These are phyloP conservation scores for Cavia aperea DNA, from an alignment of 2,113 vertebrate genomes.

Conservation along the genomic window DNA sequence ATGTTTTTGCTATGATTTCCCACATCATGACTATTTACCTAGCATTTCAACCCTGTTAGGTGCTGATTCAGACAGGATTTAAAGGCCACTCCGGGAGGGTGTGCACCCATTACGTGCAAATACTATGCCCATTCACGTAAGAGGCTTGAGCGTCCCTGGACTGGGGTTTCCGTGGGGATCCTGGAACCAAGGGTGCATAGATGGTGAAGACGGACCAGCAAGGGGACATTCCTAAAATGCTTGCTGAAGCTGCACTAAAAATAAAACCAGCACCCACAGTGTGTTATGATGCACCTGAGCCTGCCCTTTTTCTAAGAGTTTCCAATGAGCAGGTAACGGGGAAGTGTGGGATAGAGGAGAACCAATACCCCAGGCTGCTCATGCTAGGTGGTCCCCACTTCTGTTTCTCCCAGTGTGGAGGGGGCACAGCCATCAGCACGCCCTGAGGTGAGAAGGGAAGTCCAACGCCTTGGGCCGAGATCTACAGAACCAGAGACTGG, in stretches of 20 bases:
- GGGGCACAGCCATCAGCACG: accelerated
- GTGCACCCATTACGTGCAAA: background rate
- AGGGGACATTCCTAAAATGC: background rate
- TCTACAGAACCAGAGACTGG: background rate
- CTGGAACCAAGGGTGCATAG: background rate
- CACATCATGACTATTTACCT: background rate
- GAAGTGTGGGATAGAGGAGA: accelerated
- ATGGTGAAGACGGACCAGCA: background rate
- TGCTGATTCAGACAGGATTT: too few relatives aligned
- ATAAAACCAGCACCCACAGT: accelerated
- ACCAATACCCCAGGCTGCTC: background rate
- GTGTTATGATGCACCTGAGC: accelerated
- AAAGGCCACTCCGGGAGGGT: background rate
- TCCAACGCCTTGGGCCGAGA: accelerated
- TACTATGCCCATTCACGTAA: background rate
- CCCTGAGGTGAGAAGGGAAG: background rate
- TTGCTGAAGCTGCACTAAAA: background rate
- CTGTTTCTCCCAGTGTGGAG: background rate
- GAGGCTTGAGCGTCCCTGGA: too few relatives aligned
- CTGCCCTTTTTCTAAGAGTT: background rate
- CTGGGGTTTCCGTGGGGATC: too few relatives aligned
- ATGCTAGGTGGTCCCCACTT: accelerated
- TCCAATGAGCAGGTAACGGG: accelerated
- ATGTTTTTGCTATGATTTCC: too few relatives aligned
- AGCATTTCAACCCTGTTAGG: background rate